Conservation (phyloP, 2,113 vertebrate genomes). For the Mandrillus leucophaeus region DNA sequence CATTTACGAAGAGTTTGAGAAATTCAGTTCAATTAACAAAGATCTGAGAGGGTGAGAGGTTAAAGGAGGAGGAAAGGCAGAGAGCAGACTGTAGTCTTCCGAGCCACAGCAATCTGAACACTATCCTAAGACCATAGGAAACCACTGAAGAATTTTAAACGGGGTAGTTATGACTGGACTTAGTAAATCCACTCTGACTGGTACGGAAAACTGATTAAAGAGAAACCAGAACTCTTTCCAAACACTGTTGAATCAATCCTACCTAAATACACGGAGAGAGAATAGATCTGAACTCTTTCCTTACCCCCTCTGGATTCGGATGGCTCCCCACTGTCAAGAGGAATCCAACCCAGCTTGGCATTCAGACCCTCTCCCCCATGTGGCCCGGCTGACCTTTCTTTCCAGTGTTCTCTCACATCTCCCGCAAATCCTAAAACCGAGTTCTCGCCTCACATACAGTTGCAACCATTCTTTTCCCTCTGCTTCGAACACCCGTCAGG, state of each 20-base stretch:
- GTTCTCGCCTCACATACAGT: background rate
- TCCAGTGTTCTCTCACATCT: background rate
- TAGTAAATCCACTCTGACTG: background rate
- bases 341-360: background rate
- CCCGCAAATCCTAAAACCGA: background rate
- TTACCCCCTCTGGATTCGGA: background rate
- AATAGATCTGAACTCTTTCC: background rate
- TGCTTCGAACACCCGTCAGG: background rate
- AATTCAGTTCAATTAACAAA: background rate
- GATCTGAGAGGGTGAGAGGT: background rate
- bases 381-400: background rate
- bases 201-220: background rate
- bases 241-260: background rate
- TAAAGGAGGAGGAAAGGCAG: background rate
- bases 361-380: background rate
- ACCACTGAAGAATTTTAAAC: background rate
- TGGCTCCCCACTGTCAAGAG: background rate
- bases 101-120: background rate
- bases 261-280: background rate
- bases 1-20: background rate
- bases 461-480: background rate
- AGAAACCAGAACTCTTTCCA: background rate
- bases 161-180: background rate
- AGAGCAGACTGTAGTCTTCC: background rate
- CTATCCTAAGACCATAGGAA: background rate